Evolutionary conservation across 2,113 vertebrate species (phyloP).

Genomic region (Corythaixoides concolor): DNA sequence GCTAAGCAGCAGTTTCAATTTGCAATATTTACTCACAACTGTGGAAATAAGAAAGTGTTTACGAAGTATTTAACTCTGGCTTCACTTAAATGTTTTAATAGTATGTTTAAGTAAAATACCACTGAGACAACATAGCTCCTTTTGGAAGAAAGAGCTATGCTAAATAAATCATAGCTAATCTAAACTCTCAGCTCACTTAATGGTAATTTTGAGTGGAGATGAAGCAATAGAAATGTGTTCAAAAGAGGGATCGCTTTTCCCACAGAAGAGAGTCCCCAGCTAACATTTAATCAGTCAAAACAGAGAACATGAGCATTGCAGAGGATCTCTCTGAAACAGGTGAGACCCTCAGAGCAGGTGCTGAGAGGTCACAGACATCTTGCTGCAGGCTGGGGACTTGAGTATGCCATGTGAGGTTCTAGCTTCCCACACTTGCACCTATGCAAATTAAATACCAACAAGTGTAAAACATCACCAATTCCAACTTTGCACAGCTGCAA

Average conservation of each 20-base stretch:
- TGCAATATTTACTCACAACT: not conserved
- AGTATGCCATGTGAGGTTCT: not conserved
- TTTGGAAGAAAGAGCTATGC: not conserved
- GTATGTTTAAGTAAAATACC: not conserved
- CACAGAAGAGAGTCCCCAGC: too few species aligned
- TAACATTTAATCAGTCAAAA: not conserved
- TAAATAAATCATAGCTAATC: not conserved
- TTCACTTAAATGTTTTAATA: not conserved
- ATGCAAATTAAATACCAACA: not conserved
- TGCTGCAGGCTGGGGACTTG: not conserved
- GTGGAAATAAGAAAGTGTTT: not conserved
- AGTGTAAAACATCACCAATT: not conserved
- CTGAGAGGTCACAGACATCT: not conserved
- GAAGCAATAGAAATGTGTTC: accelerated
- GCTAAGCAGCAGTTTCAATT: not conserved
- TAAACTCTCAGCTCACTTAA: not conserved
- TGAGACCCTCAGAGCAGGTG: not conserved
- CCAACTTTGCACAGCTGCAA: not conserved
- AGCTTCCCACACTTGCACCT: not conserved
- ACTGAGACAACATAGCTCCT: not conserved
- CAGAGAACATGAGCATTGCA: not conserved
- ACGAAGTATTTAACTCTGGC: not conserved
- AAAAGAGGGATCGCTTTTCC: not conserved
- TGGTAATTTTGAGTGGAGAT: not conserved
- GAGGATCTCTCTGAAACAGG: not conserved